Conservation (phyloP, 1,140 invertebrate genomes). For the Doryteuthis pealeii region DNA sequence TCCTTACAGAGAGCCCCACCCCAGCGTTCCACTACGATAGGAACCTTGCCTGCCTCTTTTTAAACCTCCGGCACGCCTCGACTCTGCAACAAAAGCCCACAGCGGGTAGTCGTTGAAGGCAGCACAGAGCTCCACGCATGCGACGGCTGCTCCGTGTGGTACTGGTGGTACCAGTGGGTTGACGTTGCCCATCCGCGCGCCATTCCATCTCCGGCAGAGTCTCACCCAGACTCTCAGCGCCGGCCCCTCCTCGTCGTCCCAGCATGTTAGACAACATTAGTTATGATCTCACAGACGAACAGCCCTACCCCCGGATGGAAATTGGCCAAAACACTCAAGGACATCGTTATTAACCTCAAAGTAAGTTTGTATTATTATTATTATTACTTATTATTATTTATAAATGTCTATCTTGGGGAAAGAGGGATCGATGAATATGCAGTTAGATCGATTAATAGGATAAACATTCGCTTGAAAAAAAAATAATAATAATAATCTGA, state of each 20-base stretch:
- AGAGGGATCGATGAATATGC: too few relatives aligned
- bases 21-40: slow-evolving; percentile 90
- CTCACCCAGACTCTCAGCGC: slow-evolving; percentile 88
- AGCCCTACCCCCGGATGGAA: slow-evolving; percentile 55
- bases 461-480: too few relatives aligned
- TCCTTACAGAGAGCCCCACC: slow-evolving; percentile 77
- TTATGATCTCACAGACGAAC: slow-evolving; percentile 73
- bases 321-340: slow-evolving; percentile 53
- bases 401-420: too few relatives aligned
- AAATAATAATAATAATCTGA: too few relatives aligned
- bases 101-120: slow-evolving; percentile 77
- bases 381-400: too few relatives aligned
- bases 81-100: slow-evolving; percentile 73
- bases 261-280: slow-evolving; percentile 84
- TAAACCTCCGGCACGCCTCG: slow-evolving; percentile 88
- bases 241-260: slow-evolving; percentile 68
- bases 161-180: slow-evolving; percentile 31
- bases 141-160: slow-evolving; percentile 37
- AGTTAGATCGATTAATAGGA: too few relatives aligned
- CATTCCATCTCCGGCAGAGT: slow-evolving; percentile 93
- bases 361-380: slow-evolving; percentile 46
- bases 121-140: slow-evolving; percentile 81
- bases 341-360: slow-evolving; percentile 58
- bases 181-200: slow-evolving; percentile 76
- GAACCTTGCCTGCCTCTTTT: slow-evolving; percentile 96